A percentile compares a stretch with the other conserved stretches of the same genome.
Conservation (phyloP, 2,113 vertebrate species). For the Centropus unirufus region DNA sequence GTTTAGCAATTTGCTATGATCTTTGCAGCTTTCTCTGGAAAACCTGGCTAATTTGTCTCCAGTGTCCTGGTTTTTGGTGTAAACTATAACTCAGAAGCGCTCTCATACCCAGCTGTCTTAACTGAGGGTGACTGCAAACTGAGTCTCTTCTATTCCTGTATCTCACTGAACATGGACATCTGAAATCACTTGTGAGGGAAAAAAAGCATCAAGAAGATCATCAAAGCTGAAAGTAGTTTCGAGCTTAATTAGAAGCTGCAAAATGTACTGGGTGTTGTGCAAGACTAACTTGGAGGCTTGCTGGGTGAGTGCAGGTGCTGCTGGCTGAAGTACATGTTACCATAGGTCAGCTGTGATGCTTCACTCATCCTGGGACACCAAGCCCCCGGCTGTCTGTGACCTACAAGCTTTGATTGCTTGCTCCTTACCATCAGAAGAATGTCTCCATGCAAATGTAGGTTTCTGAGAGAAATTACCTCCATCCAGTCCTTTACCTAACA, state of each 20-base stretch:
- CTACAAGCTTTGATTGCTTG: not conserved
- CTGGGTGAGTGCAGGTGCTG: not conserved
- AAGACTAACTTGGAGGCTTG: not conserved
- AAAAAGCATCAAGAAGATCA: not conserved
- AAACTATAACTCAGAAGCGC: not conserved
- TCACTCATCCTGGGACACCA: not conserved
- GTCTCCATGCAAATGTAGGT: accelerated
- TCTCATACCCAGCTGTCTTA: not conserved
- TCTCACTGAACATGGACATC: not conserved
- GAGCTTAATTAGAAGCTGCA: not conserved
- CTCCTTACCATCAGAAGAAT: not conserved
- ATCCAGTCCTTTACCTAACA: not conserved
- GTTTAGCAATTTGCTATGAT: not conserved
- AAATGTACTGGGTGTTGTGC: not conserved
- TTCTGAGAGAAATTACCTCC: not conserved
- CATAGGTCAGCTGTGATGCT: not conserved
- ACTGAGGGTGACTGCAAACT: not conserved
- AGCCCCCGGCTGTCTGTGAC: not conserved
- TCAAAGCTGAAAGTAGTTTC: not conserved
- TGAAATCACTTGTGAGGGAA: slow-evolving; percentile 22
- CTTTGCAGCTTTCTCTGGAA: not conserved
- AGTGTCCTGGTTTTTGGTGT: not conserved
- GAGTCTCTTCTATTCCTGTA: slow-evolving; percentile 25
- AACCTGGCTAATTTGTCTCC: not conserved
- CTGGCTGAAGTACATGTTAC: not conserved